Percentiles rank a stretch among this genome's conserved stretches.
phyloP scores from a whole-genome alignment of 2,797 vertebrate genomes.

The Sus cebifrons region DNA sequence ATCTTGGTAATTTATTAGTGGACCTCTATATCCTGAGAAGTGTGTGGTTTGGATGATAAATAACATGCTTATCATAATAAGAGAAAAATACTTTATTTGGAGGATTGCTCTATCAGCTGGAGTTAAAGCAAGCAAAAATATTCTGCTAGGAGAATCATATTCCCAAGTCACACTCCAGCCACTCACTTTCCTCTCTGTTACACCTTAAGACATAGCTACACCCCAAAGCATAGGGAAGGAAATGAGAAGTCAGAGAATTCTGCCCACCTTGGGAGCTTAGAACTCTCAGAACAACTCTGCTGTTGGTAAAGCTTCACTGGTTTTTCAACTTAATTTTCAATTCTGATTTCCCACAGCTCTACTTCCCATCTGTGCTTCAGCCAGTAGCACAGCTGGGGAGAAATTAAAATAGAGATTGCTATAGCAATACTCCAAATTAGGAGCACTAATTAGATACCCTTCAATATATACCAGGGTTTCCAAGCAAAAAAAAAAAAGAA shows the following conservation, averaged over 20 bases:
- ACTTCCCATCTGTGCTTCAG: slow-evolving; percentile 73
- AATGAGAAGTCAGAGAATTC: slow-evolving; percentile 39
- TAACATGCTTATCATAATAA: neutral
- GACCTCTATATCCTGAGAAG: neutral
- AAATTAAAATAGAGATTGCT: slow-evolving; percentile 78
- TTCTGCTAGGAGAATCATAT: neutral
- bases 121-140: neutral
- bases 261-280: slow-evolving; percentile 39
- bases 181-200: neutral
- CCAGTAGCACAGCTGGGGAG: slow-evolving; percentile 80
- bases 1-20: neutral
- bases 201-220: slow-evolving; percentile 19
- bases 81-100: neutral
- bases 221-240: neutral
- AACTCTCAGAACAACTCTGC: slow-evolving; percentile 23
- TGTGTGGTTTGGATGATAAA: neutral
- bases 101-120: neutral
- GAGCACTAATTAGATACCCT: slow-evolving; percentile 65
- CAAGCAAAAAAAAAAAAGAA: neutral
- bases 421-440: neutral
- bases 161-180: neutral
- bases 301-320: slow-evolving; percentile 70
- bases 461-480: neutral
- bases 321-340: slow-evolving; percentile 79
- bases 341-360: slow-evolving; percentile 80